Percentiles rank a stretch among this genome's conserved stretches.
Conservation (phyloP, 2,113 vertebrate genomes). For the Camelus dromedarius region DNA sequence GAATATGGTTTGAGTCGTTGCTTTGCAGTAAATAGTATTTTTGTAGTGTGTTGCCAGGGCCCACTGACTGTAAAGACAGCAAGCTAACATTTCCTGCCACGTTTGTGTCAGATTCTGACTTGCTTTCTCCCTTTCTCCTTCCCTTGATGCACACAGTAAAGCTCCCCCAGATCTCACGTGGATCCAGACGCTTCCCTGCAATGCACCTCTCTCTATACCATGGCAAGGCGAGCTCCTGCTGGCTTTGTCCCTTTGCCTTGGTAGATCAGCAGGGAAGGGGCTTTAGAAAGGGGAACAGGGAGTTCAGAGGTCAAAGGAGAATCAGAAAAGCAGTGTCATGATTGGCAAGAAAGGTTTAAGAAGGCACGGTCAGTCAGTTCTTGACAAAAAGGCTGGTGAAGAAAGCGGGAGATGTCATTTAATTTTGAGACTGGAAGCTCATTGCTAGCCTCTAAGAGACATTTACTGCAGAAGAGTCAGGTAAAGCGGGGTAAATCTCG, state of each 20-base stretch:
- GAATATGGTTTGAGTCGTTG: background rate
- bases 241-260: background rate
- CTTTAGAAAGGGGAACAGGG: background rate
- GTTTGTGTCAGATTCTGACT: background rate
- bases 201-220: too few species aligned
- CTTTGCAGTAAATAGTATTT: background rate
- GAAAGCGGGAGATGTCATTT: background rate
- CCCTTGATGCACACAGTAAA: background rate
- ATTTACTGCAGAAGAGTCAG: background rate
- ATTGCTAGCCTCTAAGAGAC: background rate
- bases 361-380: background rate
- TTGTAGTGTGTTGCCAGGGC: background rate
- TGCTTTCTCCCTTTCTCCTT: background rate
- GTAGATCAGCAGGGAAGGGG: background rate
- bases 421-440: background rate
- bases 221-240: fast-evolving
- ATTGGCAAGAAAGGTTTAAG: background rate
- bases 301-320: background rate
- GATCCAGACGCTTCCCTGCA: background rate
- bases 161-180: background rate
- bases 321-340: background rate
- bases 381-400: background rate
- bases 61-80: background rate
- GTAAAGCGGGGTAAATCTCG: background rate
- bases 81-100: background rate